phyloP scores from a whole-genome alignment of 2,113 vertebrate species.

The Agelaius phoeniceus region DNA sequence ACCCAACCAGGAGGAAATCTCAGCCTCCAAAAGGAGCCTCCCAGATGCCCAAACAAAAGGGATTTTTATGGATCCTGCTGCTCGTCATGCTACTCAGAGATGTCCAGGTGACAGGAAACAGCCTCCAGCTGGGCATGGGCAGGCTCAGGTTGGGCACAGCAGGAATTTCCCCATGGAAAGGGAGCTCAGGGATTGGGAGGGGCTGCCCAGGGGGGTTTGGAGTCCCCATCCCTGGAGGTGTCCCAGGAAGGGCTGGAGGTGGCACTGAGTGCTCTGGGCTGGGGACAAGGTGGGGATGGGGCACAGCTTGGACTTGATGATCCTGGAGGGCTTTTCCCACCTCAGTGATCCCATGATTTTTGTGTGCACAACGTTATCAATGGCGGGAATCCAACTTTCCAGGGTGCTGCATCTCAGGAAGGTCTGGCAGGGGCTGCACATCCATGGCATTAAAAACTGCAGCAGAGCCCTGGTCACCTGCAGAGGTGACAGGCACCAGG shows the following conservation, averaged over 20 bases:
- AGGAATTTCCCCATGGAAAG: neutral
- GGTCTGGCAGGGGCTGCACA: neutral
- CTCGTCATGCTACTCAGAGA: neutral
- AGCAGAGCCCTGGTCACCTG: neutral
- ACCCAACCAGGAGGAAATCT: neutral
- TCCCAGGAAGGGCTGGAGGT: neutral
- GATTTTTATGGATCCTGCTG: neutral
- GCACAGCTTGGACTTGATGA: rapidly evolving
- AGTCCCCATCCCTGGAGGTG: neutral
- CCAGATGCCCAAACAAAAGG: neutral
- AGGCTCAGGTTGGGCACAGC: neutral
- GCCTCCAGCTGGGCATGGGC: rapidly evolving
- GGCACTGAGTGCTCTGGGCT: neutral
- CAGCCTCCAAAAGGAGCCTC: neutral
- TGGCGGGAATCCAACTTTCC: neutral
- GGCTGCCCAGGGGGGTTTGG: neutral
- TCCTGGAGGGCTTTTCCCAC: rapidly evolving
- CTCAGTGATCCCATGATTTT: neutral
- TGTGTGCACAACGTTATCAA: neutral
- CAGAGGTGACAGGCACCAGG: neutral
- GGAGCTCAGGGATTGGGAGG: rapidly evolving
- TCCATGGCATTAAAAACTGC: neutral
- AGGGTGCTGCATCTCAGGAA: neutral
- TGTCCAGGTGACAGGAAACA: neutral
- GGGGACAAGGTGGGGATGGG: rapidly evolving